Conservation (phyloP, 1,140 invertebrate genomes). For the Calliphora vicina region DNA sequence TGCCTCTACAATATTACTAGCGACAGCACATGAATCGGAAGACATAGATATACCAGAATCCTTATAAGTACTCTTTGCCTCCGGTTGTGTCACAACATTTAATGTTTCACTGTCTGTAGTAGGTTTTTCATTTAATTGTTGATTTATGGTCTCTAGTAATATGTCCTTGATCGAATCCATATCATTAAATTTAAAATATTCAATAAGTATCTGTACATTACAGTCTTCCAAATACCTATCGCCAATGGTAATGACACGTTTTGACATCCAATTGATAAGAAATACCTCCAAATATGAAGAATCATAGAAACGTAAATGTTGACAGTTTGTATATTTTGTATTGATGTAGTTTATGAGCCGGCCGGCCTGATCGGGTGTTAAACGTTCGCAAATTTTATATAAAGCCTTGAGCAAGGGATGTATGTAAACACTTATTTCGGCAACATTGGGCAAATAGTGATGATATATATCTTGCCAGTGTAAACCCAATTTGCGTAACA, state of each 20-base stretch:
- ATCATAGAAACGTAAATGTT: slow-evolving; percentile 53
- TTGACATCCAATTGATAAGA: slow-evolving; percentile 52
- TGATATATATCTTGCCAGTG: slow-evolving; percentile 45
- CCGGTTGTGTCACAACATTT: not conserved
- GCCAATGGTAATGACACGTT: slow-evolving; percentile 45
- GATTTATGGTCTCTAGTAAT: slow-evolving; percentile 48
- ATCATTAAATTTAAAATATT: slow-evolving; percentile 56
- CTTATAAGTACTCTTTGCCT: not conserved
- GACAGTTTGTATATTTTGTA: slow-evolving; percentile 36
- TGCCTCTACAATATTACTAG: no score
- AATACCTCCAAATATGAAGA: slow-evolving; percentile 53
- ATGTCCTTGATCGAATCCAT: slow-evolving; percentile 44
- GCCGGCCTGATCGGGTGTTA: slow-evolving; percentile 48
- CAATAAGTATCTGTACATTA: slow-evolving; percentile 51
- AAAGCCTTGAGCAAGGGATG: slow-evolving; percentile 56
- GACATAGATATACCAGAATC: slow-evolving; percentile 10
- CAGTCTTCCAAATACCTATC: slow-evolving; percentile 44
- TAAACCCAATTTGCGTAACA: slow-evolving; percentile 53
- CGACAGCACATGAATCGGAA: not conserved
- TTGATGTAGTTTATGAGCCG: slow-evolving; percentile 45
- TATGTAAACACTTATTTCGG: slow-evolving; percentile 47
- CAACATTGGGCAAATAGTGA: slow-evolving; percentile 53
- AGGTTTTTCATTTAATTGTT: slow-evolving; percentile 10
- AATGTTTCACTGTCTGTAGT: no score
- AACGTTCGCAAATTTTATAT: slow-evolving; percentile 52